Evolutionary conservation across 1,140 invertebrate species (phyloP).

Genomic region (Papilio glaucus): DNA sequence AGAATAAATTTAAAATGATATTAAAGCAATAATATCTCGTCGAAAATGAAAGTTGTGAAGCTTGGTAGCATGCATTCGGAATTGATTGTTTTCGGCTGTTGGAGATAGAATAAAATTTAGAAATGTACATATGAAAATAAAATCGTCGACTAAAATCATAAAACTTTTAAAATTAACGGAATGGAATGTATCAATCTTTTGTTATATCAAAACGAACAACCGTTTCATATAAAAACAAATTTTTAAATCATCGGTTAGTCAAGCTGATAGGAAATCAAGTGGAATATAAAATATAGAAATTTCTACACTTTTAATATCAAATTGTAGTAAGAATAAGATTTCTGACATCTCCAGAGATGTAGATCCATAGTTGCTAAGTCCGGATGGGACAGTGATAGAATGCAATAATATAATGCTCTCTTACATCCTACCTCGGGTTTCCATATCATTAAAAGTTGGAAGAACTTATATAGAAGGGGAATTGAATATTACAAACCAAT

Average conservation of each 20-base stretch:
- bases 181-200: too few relatives aligned
- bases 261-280: too few relatives aligned
- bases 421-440: conserved; percentile 2
- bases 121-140: too few relatives aligned
- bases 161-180: neutral
- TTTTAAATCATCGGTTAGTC: too few relatives aligned
- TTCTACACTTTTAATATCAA: too few relatives aligned
- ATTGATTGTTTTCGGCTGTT: neutral
- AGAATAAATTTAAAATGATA: neutral
- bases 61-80: neutral
- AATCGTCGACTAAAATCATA: neutral
- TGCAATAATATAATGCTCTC: neutral
- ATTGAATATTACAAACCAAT: neutral
- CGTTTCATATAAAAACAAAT: too few relatives aligned
- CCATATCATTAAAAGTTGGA: conserved; percentile 7
- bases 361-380: neutral
- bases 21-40: neutral
- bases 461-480: conserved; percentile 3
- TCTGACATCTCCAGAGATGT: neutral
- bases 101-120: neutral
- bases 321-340: too few relatives aligned
- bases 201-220: too few relatives aligned
- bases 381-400: neutral
- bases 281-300: too few relatives aligned
- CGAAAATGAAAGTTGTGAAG: neutral